Evolutionary conservation across 92 coral and sea anemone genomes (phyloP).

Genomic region (Actinostola sp.): DNA sequence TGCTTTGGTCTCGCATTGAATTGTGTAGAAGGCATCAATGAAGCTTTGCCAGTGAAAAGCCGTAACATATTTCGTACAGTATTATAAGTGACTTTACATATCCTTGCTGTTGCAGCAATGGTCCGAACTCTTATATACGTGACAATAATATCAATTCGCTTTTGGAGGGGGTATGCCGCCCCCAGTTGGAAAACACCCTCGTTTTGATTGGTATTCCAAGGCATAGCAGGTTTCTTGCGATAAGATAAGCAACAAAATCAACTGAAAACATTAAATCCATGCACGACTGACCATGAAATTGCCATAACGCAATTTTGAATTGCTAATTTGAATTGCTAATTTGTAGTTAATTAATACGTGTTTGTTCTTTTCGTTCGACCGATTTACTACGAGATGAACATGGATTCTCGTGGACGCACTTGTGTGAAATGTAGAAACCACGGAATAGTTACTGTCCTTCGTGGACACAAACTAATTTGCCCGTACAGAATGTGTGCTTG

Average conservation of each 20-base stretch:
- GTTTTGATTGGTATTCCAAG: neutral
- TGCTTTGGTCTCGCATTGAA: neutral
- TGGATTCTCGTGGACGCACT: neutral
- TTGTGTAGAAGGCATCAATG: neutral
- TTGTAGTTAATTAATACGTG: neutral
- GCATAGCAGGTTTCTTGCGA: neutral
- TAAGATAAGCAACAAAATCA: neutral
- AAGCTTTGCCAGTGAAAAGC: neutral
- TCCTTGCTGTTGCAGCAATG: neutral
- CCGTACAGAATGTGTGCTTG: neutral
- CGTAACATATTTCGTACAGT: neutral
- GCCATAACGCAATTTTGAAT: neutral
- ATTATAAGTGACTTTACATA: neutral
- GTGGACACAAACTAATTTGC: neutral
- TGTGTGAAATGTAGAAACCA: neutral
- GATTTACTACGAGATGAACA: neutral
- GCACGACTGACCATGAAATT: neutral
- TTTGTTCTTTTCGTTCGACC: neutral
- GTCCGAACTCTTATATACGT: neutral
- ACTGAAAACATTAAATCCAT: no score
- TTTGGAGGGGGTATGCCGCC: neutral
- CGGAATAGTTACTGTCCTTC: neutral
- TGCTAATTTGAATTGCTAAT: neutral
- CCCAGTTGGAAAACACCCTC: neutral
- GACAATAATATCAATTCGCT: neutral